Base-by-base conservation (phyloP, 2,797 vertebrate species). In the Pachyuromys duprasi region DNA sequence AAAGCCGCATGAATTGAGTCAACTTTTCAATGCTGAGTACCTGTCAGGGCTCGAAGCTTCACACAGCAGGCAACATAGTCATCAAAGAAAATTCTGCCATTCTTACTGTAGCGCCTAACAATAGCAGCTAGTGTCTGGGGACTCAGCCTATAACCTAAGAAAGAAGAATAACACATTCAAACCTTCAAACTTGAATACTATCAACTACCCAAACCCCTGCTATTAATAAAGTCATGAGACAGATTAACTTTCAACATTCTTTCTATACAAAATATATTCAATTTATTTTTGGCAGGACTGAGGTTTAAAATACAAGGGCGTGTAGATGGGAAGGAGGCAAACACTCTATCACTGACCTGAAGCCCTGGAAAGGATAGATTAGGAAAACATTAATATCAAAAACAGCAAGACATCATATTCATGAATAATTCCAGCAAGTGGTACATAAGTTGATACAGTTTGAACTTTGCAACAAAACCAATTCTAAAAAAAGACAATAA, bases 21-120 rank as follows among this genome's bases (percentile, higher is more conserved):
- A 4, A 79, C 33, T 82, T 91, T 96, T 74, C 94, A 94, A 79
- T 24, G 49, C 4, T 33, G 45, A 95, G n/a, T 98, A 99, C 99
- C 99, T 98, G 99, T 99, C 95, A 99, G 97, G 49, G 99, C 96
- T 22, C 99, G 98, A 93, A 99, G 98, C 97, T 99, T 99, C 93
- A 99, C 99, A 81, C 99, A 99, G 98, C 99, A 99, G 15, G 99
- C 99, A 97, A 99, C 99, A 62, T 99, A 99, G 98, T 99, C 99
- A 80, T 99, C 99, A 70, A 99, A 99, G 98, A 96, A 99, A 98
- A 99, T 99, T 39, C 98, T 98, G 72, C 99, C 99, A 45, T 97
- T 98, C 97, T 99, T 99, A 98, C 98, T 99, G 97, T 99, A 99
- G 97, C 99, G 99, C 93, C 99, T 99, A 87, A 99, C 96, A 95